phyloP scores from a whole-genome alignment of 2,113 vertebrate species.

The Sigmodon hispidus region DNA sequence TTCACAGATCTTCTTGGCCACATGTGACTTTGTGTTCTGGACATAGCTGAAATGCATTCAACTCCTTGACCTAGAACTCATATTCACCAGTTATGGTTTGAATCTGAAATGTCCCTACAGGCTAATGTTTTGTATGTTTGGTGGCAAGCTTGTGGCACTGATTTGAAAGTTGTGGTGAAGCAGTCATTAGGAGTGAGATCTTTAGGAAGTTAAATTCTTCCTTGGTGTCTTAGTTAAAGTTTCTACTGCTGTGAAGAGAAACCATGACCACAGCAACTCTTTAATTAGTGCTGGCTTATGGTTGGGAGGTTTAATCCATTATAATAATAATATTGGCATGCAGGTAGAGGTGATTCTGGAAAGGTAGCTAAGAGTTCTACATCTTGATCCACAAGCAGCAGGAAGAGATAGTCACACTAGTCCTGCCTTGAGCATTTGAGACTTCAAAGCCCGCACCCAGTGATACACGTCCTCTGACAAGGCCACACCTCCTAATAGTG shows the following conservation, averaged over 20 bases:
- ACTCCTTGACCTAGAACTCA: neutral
- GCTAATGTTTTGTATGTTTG: neutral
- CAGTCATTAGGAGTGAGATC: neutral
- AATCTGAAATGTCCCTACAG: neutral
- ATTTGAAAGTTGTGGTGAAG: neutral
- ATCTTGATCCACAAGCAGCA: neutral
- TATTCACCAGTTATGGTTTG: neutral
- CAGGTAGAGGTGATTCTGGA: neutral
- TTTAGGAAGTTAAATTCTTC: neutral
- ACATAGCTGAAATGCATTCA: neutral
- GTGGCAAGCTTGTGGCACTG: neutral
- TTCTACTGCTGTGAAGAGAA: neutral
- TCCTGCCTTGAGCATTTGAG: neutral
- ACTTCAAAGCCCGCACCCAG: neutral
- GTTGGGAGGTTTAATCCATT: neutral
- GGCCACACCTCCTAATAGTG: neutral
- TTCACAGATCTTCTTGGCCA: neutral
- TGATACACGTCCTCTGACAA: neutral
- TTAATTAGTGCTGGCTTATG: neutral
- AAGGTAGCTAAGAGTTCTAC: neutral
- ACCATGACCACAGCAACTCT: neutral
- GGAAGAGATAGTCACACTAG: neutral
- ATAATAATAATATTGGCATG: neutral
- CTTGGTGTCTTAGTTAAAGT: neutral
- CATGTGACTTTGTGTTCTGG: neutral